These are phyloP conservation scores for Odocoileus hemionus DNA, from an alignment of 2,113 vertebrate genomes.

Conservation along the genomic window DNA sequence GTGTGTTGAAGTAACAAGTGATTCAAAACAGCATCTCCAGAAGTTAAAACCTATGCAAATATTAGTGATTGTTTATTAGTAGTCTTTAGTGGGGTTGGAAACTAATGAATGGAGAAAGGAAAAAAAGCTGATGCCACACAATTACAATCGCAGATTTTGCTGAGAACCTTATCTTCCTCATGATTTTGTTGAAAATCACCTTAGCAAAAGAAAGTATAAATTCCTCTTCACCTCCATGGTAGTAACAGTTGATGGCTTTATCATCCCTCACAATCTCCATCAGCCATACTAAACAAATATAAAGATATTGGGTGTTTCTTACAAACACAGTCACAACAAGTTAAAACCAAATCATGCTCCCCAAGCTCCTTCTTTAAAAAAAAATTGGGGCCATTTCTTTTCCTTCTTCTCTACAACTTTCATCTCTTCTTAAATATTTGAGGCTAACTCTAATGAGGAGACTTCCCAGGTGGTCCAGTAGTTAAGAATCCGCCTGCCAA, in stretches of 20 bases:
- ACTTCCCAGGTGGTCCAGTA: neutral
- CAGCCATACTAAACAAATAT: neutral
- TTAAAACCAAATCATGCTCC: neutral
- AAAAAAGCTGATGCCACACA: neutral
- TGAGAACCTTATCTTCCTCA: neutral
- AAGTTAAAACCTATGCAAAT: neutral
- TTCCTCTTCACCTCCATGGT: neutral
- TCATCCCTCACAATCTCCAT: neutral
- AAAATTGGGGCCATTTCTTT: neutral
- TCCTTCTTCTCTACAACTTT: neutral
- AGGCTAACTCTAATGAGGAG: neutral
- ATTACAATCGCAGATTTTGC: neutral
- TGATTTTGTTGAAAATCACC: neutral
- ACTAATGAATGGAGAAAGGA: neutral
- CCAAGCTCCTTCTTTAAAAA: neutral
- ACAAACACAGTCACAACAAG: neutral
- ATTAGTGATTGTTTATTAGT: neutral
- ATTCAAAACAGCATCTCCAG: neutral
- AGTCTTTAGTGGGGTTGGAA: neutral
- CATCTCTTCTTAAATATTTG: neutral
- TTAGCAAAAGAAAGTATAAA: neutral
- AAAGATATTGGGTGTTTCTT: neutral
- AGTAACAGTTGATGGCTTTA: neutral
- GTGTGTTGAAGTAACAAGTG: neutral
- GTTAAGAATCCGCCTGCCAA: neutral